These are phyloP conservation scores for Euglossa dilemma DNA, from an alignment of 1,140 invertebrate species.

Conservation along the genomic window DNA sequence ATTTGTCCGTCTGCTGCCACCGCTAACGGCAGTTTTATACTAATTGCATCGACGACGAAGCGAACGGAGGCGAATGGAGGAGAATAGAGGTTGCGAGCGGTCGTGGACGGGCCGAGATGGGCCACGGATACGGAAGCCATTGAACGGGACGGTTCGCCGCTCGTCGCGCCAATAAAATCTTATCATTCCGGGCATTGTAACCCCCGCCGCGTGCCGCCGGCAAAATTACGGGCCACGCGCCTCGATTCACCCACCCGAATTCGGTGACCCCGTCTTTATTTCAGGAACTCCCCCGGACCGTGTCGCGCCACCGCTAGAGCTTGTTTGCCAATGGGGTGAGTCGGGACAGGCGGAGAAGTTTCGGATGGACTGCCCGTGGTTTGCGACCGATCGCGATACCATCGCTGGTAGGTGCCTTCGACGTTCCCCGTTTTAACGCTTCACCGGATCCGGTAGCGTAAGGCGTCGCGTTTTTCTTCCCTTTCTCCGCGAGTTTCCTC, in stretches of 20 bases:
- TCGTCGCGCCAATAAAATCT: conserved; percentile 33
- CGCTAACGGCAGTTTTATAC: conserved; percentile 33
- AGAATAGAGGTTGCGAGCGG: background rate
- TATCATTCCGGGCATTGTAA: conserved; percentile 21
- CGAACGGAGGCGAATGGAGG: too few relatives aligned
- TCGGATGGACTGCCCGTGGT: background rate
- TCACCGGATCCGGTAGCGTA: too few relatives aligned
- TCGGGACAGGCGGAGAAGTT: background rate
- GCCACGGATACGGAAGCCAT: conserved; percentile 8
- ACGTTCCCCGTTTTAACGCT: background rate
- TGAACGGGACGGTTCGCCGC: conserved; percentile 1
- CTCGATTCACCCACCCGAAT: background rate
- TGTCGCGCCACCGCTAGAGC: background rate
- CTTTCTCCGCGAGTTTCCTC: background rate
- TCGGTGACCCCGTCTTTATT: conserved; percentile 30
- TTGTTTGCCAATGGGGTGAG: conserved; percentile 7
- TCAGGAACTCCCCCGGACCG: background rate
- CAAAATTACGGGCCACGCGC: conserved; percentile 12
- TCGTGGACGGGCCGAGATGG: background rate
- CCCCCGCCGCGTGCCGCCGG: too few relatives aligned
- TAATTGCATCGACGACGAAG: background rate
- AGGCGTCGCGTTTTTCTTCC: too few relatives aligned
- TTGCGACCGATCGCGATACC: background rate
- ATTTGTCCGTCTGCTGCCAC: background rate
- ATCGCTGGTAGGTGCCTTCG: background rate